Percentiles rank a stretch among this genome's conserved stretches.
These are phyloP conservation scores for Porites rus DNA, from an alignment of 92 coral and sea anemone species.

Conservation along the genomic window DNA sequence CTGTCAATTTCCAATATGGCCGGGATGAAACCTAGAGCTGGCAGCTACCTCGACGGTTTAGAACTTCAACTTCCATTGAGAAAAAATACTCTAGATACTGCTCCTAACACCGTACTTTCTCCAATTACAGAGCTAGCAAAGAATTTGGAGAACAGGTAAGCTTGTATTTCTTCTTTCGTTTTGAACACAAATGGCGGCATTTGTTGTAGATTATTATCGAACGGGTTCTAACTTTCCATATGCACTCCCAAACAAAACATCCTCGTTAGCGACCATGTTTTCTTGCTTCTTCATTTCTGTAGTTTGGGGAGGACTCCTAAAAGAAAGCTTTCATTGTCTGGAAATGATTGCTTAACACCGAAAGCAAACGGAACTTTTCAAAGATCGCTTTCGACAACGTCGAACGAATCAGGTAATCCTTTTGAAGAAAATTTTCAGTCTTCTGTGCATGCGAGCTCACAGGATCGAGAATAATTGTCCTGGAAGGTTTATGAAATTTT, in stretches of 20 bases:
- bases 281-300: slow-evolving; percentile 22
- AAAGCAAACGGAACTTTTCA: slow-evolving; percentile 70
- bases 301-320: slow-evolving; percentile 93
- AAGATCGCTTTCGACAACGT: slow-evolving; percentile 77
- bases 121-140: slow-evolving; percentile 95
- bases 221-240: background rate
- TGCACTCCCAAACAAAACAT: background rate
- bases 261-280: background rate
- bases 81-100: slow-evolving; percentile 63
- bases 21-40: slow-evolving; percentile 86
- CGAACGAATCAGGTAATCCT: slow-evolving; percentile 93
- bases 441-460: background rate
- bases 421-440: background rate
- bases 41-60: slow-evolving; percentile 76
- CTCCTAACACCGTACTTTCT: slow-evolving; percentile 88
- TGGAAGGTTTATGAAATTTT: too few species aligned
- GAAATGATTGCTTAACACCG: slow-evolving; percentile 79
- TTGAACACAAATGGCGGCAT: slow-evolving; percentile 26
- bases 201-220: background rate
- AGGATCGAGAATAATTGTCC: background rate
- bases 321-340: slow-evolving; percentile 89
- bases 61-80: slow-evolving; percentile 71
- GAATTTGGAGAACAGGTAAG: slow-evolving; percentile 84
- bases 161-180: slow-evolving; percentile 5
- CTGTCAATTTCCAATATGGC: slow-evolving; percentile 71